Base-by-base conservation (phyloP, 2,888 invertebrate genomes). In the Alitta virens region DNA sequence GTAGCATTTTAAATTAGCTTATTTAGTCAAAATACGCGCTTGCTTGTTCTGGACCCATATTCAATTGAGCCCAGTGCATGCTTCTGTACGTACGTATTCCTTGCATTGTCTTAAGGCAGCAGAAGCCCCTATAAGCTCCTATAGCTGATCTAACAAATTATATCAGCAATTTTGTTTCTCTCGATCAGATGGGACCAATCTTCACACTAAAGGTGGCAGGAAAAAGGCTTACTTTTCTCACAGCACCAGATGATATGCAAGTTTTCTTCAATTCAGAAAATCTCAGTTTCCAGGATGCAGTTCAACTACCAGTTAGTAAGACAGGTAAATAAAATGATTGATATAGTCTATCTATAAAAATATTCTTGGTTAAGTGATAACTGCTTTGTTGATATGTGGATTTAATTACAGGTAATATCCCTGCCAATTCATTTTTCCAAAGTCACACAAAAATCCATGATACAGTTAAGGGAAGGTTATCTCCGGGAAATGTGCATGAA, bases 361-460 rank as follows among this genome's bases (percentile, higher is more conserved):
- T n/a, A n/a, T n/a, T n/a, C n/a, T n/a, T n/a, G n/a, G n/a, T n/a
- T n/a, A n/a, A n/a, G n/a, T n/a, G n/a, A n/a, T n/a, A n/a, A n/a
- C n/a, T n/a, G n/a, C n/a, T n/a, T n/a, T n/a, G n/a, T 40, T 40
- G 9, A 40, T 9, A n/a, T 42, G 9, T 56, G 5, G 14, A 18
- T 56, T 38, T 42, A 33, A 42, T 71, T 71, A 53, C 70, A 78
- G 78, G 74, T 1, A 71, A 72, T 7, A 67, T 78, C 0, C 68
- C 71, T 27, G 60, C 70, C 21, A 65, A 71, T 23, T 65, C 71
- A 2, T 78, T 78, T 65, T 72, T 73, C 46, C 60, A 67, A 33
- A 70, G 69, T 60, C 78, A 78, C 63, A 75, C 75, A n/a, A 72
- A 70, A 53, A 68, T 77, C 16, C 77, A 77, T 68, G 76, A 78